Percentiles rank a stretch among this genome's conserved stretches.
These are phyloP conservation scores for Sceloporus undulatus DNA, from an alignment of 2,113 vertebrate genomes.

Conservation along the genomic window DNA sequence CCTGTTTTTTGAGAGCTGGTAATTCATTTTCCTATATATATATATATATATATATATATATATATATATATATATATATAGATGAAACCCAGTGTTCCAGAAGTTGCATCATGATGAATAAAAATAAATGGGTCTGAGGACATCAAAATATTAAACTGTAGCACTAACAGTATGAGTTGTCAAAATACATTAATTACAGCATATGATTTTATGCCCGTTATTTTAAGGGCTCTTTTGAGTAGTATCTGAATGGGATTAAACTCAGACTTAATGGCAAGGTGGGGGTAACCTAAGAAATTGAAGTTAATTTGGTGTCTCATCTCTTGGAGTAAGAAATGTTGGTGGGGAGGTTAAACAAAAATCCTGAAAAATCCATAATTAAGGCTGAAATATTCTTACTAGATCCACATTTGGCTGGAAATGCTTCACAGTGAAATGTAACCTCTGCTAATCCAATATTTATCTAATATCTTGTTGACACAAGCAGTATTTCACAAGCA, in stretches of 20 bases:
- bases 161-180: conserved; percentile 17
- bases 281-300: conserved; percentile 31
- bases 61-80: conserved; percentile 30
- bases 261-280: conserved; percentile 3
- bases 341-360: conserved; percentile 39
- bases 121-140: conserved; percentile 18
- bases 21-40: background rate
- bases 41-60: conserved; percentile 20
- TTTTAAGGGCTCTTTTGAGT: conserved; percentile 25
- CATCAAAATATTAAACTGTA: conserved; percentile 35
- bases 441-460: conserved; percentile 32
- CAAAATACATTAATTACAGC: conserved; percentile 15
- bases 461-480: conserved; percentile 30
- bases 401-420: background rate
- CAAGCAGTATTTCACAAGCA: conserved; percentile 28
- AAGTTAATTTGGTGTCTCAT: conserved; percentile 24
- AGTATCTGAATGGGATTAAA: conserved; percentile 51
- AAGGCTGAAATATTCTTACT: background rate
- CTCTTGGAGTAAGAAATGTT: conserved; percentile 34
- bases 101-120: conserved; percentile 30
- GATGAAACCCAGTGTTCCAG: conserved; percentile 50
- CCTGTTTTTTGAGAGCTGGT: conserved; percentile 19
- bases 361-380: conserved; percentile 3
- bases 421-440: conserved; percentile 37
- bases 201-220: conserved; percentile 42